These are phyloP conservation scores for Trachelus troglodyta DNA, from an alignment of 2,888 invertebrate species.

Conservation along the genomic window DNA sequence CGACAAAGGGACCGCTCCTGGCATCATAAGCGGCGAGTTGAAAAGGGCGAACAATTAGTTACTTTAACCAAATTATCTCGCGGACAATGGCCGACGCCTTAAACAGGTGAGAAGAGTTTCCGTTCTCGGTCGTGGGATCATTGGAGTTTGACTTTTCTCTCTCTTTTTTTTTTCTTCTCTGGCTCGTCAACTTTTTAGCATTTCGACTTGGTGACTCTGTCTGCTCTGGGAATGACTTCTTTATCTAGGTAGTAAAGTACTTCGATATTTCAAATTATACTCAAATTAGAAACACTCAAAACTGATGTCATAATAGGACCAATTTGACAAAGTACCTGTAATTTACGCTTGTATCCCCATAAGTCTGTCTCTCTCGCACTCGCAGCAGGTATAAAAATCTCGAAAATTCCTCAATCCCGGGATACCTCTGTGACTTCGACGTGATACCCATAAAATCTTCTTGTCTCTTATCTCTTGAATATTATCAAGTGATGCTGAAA, in stretches of 20 bases:
- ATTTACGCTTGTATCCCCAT: not conserved
- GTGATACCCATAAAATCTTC: not conserved
- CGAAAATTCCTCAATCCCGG: not conserved
- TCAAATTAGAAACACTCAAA: not conserved
- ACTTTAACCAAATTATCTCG: conserved; percentile 65
- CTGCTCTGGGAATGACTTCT: not conserved
- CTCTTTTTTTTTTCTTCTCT: no score
- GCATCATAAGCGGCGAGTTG: conserved; percentile 53
- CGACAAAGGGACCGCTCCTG: conserved; percentile 61
- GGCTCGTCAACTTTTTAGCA: not conserved
- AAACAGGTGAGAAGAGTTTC: conserved; percentile 47
- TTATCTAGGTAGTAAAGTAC: not conserved
- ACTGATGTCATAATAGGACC: not conserved
- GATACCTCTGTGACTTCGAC: not conserved
- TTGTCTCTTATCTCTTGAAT: not conserved
- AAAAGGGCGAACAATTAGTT: conserved; percentile 65
- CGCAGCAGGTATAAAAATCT: not conserved
- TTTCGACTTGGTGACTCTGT: not conserved
- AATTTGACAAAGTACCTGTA: not conserved
- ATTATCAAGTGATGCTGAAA: not conserved
- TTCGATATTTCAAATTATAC: not conserved
- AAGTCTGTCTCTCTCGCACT: not conserved
- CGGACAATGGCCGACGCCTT: conserved; percentile 54
- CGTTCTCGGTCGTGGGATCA: not conserved
- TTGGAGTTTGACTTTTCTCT: not conserved